phyloP scores from a whole-genome alignment of 2,888 invertebrate genomes.

The Tenthredo amoena region DNA sequence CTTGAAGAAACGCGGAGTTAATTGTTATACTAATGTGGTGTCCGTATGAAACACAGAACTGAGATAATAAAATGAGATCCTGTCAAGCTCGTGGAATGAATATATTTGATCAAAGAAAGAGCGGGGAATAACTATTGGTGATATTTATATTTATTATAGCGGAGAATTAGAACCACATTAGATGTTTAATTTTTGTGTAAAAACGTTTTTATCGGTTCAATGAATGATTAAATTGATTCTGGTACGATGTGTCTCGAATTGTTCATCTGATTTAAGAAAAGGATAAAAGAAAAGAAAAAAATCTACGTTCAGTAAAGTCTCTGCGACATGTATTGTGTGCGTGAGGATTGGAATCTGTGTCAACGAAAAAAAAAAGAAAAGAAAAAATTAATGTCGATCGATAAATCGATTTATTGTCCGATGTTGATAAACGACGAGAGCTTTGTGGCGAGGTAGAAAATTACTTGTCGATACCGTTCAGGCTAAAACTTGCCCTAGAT shows the following conservation, averaged over 20 bases:
- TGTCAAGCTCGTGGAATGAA: not conserved
- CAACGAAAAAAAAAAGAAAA: not conserved
- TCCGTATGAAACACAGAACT: not conserved
- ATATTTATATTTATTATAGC: not conserved
- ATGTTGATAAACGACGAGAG: not conserved
- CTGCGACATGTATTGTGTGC: not conserved
- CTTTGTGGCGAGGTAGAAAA: not conserved
- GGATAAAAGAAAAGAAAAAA: not conserved
- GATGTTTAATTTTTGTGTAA: not conserved
- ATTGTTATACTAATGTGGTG: not conserved
- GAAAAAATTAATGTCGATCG: not conserved
- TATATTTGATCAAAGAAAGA: not conserved
- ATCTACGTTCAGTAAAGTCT: not conserved
- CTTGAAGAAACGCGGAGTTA: not conserved
- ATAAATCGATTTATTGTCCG: conserved; percentile 22
- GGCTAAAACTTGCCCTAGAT: not conserved
- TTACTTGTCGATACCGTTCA: not conserved
- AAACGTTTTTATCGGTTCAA: not conserved
- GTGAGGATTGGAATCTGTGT: not conserved
- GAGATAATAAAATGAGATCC: not conserved
- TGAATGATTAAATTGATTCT: not conserved
- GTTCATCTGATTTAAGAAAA: not conserved
- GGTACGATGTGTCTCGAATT: too few species aligned
- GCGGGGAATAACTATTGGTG: not conserved
- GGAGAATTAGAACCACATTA: not conserved